Base-by-base conservation (phyloP, 2,797 vertebrate species). In the Myioborus melanocephalus region DNA sequence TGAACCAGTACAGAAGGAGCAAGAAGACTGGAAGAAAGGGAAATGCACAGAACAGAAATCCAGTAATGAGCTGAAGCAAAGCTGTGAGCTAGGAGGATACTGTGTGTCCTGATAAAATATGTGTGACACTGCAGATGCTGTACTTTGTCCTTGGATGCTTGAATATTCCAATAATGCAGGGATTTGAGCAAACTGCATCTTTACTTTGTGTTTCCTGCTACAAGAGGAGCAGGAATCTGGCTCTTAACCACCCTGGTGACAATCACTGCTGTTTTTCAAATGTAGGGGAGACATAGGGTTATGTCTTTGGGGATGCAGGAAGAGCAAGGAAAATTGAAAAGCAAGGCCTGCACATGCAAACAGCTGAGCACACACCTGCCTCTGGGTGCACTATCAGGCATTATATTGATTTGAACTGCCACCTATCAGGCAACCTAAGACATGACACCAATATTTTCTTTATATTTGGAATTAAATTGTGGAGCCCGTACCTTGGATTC, bases 51-150 rank as follows among this genome's bases (percentile, higher is more conserved):
- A 21, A 69, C 61, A 75, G 14, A 69, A 78, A 65, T 24, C 9
- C 2, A 24, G 19, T 28, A 83, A 68, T 14, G 6, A 69, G 30
- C 23, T 76, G 47, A 52, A 61, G 26, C 14, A 88, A 85, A 88
- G 27, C 16, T 65, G 28, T 46, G 69, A 91, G 18, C 22, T 50
- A 35, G 28, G 27, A 77, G 56, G 23, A 21, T 32, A 30, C 9
- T 63, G 17, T 5, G 3, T 61, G 12, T 73, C 27, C 23, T 61
- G 19, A 30, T 37, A 83, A 83, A 89, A 43, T 43, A 22, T 6
- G 4, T 47, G 11, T 50, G n/a, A n/a, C 52, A 12, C 37, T 56
- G n/a, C 8, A 65, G 27, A 37, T 71, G 10, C 5, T 0, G 0
- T 14, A 26, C 16, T 21, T 56, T 57, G 27, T 43, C 24, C n/a